A percentile compares a stretch with the other conserved stretches of the same genome.
Conservation (phyloP, 2,797 vertebrate species). For the Sternarchorhynchus goeldii region DNA sequence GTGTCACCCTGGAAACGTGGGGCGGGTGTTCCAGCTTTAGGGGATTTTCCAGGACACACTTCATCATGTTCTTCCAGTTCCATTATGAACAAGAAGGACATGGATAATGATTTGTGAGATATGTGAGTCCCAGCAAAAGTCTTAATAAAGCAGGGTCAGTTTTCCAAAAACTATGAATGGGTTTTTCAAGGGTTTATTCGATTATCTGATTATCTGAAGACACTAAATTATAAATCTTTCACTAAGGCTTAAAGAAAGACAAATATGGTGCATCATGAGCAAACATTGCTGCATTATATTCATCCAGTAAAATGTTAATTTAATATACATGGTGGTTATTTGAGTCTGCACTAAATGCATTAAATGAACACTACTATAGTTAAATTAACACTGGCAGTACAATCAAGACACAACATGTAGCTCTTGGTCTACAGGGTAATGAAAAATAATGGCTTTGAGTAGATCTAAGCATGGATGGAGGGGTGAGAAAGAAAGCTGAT, state of each 20-base stretch:
- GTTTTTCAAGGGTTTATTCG: background rate
- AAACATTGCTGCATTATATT: no score
- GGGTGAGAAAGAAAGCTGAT: constrained; percentile 27
- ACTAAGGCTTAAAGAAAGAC: no score
- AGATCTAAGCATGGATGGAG: constrained; percentile 15
- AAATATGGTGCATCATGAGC: no score
- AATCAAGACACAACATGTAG: background rate
- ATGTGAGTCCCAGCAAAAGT: background rate
- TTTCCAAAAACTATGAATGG: background rate
- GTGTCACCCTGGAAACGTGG: constrained; percentile 65
- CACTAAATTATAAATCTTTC: background rate
- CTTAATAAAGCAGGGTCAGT: background rate
- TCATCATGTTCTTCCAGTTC: constrained; percentile 54
- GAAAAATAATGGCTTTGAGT: background rate
- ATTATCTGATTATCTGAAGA: background rate
- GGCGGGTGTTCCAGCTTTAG: constrained; percentile 48
- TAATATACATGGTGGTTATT: no score
- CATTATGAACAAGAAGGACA: constrained; percentile 42
- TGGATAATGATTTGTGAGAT: background rate
- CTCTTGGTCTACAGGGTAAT: background rate
- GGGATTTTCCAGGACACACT: constrained; percentile 59
- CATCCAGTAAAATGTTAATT: background rate
- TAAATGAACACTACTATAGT: constrained; percentile 45
- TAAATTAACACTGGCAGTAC: constrained; percentile 23
- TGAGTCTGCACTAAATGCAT: constrained; percentile 18